Conservation (phyloP, 2,888 invertebrate species). For the Xylota sylvarum region DNA sequence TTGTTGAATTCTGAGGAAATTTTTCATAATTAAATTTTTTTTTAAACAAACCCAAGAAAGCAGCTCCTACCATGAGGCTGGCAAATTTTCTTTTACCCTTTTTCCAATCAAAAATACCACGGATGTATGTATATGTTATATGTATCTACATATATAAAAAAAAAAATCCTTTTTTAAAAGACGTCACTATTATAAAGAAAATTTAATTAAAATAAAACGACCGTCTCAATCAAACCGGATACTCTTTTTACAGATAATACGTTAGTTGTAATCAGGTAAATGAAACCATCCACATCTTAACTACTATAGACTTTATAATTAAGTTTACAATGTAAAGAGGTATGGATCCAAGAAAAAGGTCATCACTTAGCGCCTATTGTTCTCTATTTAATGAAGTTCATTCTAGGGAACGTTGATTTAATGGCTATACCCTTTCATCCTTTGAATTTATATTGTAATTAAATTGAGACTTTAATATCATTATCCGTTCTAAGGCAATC, state of each 20-base stretch:
- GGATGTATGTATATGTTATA: no score
- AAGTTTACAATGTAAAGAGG: slow-evolving; percentile 14
- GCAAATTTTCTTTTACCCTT: no score
- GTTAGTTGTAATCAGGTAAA: slow-evolving; percentile 22
- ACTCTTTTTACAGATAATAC: slow-evolving; percentile 5
- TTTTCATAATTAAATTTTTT: no score
- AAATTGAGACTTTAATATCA: slow-evolving; percentile 24
- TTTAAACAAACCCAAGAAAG: no score
- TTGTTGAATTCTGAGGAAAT: no score
- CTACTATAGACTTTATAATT: slow-evolving; percentile 22
- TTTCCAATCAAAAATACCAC: no score
- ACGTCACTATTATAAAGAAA: neutral
- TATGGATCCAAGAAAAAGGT: slow-evolving; percentile 14
- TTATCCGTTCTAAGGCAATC: slow-evolving; percentile 30
- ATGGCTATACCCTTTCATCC: slow-evolving; percentile 28
- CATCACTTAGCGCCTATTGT: slow-evolving; percentile 29
- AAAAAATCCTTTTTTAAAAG: no score
- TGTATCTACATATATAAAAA: no score
- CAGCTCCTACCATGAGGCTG: no score
- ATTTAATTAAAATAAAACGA: slow-evolving; percentile 14
- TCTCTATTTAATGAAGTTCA: slow-evolving; percentile 34
- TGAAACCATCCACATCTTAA: slow-evolving; percentile 13
- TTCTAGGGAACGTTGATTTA: slow-evolving; percentile 42
- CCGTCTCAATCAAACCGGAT: slow-evolving; percentile 9
- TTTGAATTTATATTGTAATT: slow-evolving; percentile 43